phyloP scores from a whole-genome alignment of 2,797 vertebrate species.

The Hephaestus fuliginosus region DNA sequence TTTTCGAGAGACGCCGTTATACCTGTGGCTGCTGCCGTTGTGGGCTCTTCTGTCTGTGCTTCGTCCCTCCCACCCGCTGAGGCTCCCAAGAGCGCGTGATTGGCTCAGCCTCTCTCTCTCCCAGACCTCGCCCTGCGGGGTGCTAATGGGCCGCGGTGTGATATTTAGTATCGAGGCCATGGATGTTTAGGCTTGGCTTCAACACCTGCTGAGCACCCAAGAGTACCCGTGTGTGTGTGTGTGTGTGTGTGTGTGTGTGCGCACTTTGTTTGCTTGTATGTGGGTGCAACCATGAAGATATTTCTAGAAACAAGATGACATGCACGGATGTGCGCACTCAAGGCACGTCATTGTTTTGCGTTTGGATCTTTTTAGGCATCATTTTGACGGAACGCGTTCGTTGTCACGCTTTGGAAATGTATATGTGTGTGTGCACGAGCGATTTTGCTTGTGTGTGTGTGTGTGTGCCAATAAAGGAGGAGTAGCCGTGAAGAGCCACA shows the following conservation, averaged over 20 bases:
- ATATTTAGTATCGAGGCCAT: slow-evolving; percentile 71
- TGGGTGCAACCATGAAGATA: background rate
- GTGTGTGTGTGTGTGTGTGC: slow-evolving; percentile 32
- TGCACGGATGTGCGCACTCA: slow-evolving; percentile 2
- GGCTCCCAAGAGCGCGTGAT: slow-evolving; percentile 69
- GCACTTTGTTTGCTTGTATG: slow-evolving; percentile 6
- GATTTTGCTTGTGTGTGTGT: background rate
- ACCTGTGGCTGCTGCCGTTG: slow-evolving; percentile 50
- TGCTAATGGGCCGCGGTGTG: slow-evolving; percentile 74
- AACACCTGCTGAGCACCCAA: slow-evolving; percentile 57
- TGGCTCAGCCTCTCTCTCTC: slow-evolving; percentile 71
- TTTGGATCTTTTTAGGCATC: background rate
- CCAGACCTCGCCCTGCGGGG: slow-evolving; percentile 65
- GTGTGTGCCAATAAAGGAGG: slow-evolving; percentile 27
- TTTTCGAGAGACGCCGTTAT: slow-evolving; percentile 20
- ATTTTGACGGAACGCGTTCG: background rate
- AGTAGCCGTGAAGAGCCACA: slow-evolving; percentile 25
- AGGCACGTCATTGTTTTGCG: background rate
- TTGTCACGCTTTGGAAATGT: background rate
- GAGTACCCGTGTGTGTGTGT: slow-evolving; percentile 35
- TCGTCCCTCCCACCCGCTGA: slow-evolving; percentile 63
- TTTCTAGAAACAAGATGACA: slow-evolving; percentile 11
- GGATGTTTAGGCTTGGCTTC: slow-evolving; percentile 69
- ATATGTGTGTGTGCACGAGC: background rate
- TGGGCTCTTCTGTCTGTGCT: slow-evolving; percentile 43